Percentiles rank a stretch among this genome's conserved stretches.
Conservation (phyloP, 92 coral and sea anemone species). For the Actinernus sp. region DNA sequence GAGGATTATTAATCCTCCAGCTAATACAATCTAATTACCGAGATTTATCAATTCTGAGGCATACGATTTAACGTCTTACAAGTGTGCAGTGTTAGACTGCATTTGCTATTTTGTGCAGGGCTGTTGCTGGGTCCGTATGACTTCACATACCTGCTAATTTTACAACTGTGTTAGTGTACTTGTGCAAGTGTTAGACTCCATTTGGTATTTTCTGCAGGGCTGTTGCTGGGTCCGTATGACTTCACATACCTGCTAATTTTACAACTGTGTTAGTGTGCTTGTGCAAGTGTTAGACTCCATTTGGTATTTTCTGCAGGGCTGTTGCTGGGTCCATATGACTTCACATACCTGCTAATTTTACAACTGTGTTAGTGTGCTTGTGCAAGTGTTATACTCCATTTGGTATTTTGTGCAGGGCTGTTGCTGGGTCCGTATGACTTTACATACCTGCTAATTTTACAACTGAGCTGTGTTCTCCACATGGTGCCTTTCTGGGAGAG, state of each 20-base stretch:
- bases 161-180: conserved; percentile 93
- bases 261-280: no score
- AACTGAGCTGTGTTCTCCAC: conserved; percentile 92
- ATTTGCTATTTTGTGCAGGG: conserved; percentile 20
- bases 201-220: conserved; percentile 21
- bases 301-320: conserved; percentile 27
- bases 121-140: conserved; percentile 79
- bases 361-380: no score
- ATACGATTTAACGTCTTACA: no score
- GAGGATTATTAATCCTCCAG: no score
- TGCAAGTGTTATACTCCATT: background rate
- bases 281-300: background rate
- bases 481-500: conserved; percentile 99
- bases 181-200: background rate
- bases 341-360: conserved; percentile 88
- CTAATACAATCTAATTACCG: no score
- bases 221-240: conserved; percentile 82
- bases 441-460: conserved; percentile 90
- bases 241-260: conserved; percentile 88
- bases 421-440: conserved; percentile 84
- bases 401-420: conserved; percentile 26
- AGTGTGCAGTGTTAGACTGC: background rate
- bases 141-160: conserved; percentile 87
- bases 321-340: conserved; percentile 83
- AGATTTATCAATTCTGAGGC: no score